phyloP scores from a whole-genome alignment of 2,888 invertebrate species.

The Latheticus oryzae region DNA sequence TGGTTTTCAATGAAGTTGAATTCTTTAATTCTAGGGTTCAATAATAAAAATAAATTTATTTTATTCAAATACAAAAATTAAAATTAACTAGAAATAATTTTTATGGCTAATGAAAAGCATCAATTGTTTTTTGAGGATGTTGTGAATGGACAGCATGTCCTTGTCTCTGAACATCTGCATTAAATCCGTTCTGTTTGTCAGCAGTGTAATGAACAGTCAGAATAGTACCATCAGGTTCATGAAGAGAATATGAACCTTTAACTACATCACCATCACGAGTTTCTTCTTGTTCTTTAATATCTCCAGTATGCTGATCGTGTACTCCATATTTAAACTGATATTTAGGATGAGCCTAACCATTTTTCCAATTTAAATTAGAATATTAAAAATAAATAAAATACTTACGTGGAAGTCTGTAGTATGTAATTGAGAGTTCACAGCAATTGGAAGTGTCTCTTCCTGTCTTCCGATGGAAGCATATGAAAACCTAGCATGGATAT shows the following conservation, averaged over 20 bases:
- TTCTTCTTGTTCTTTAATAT: constrained; percentile 70
- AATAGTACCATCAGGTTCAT: constrained; percentile 70
- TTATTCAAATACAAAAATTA: constrained; percentile 4
- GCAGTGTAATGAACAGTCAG: constrained; percentile 71
- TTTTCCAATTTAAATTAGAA: too few species aligned
- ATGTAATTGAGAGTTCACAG: constrained; percentile 10
- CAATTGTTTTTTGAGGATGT: constrained; percentile 6
- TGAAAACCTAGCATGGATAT: too few species aligned
- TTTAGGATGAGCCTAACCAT: constrained; percentile 65
- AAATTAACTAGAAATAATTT: constrained; percentile 7
- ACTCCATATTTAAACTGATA: constrained; percentile 71
- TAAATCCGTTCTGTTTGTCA: constrained; percentile 69
- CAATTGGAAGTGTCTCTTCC: constrained; percentile 20
- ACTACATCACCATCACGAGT: constrained; percentile 69
- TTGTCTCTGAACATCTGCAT: constrained; percentile 57
- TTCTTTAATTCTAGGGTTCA: too few species aligned
- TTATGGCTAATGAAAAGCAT: not conserved
- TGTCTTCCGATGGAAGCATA: too few species aligned
- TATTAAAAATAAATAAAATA: not conserved
- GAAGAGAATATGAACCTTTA: constrained; percentile 69
- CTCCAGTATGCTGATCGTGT: constrained; percentile 70
- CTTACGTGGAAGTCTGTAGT: constrained; percentile 1
- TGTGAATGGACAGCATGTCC: constrained; percentile 66
- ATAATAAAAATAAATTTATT: constrained; percentile 13
- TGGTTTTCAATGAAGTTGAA: too few species aligned